Evolutionary conservation across 2,888 invertebrate species (phyloP).

Genomic region (Drosophila mimetica): DNA sequence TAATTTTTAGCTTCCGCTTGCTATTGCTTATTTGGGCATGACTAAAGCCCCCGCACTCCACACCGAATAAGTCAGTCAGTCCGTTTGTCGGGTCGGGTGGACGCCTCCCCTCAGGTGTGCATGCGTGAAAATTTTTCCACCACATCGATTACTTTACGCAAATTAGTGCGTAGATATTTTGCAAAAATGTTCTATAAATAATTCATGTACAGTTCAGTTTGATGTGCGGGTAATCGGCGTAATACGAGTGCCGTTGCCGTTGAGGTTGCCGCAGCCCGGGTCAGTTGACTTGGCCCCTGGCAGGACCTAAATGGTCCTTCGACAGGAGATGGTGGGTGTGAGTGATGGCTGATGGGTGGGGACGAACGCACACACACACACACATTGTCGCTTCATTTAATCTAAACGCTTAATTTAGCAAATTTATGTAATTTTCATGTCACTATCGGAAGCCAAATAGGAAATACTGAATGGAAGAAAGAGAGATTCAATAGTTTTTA

Average conservation of each 20-base stretch:
- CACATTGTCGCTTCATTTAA: constrained; percentile 59
- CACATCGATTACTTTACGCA: constrained; percentile 81
- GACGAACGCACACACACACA: constrained; percentile 3
- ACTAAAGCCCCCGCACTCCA: constrained; percentile 14
- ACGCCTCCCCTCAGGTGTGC: constrained; percentile 62
- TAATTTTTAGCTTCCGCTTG: constrained; percentile 69
- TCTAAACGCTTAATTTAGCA: constrained; percentile 71
- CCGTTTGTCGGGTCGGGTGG: constrained; percentile 4
- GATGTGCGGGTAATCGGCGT: constrained; percentile 45
- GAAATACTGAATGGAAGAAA: too few relatives aligned
- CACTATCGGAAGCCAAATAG: background rate
- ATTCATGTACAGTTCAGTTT: constrained; percentile 68
- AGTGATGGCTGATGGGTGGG: background rate
- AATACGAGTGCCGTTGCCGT: constrained; percentile 8
- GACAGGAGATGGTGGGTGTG: background rate
- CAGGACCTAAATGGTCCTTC: constrained; percentile 8
- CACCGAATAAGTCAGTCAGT: constrained; percentile 8
- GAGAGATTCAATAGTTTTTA: too few relatives aligned
- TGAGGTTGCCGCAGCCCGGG: constrained; percentile 5
- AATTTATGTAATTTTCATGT: constrained; percentile 57
- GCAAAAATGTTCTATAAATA: constrained; percentile 81
- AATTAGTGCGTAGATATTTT: constrained; percentile 81
- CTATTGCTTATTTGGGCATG: constrained; percentile 49
- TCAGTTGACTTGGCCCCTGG: constrained; percentile 27
- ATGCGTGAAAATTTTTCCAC: constrained; percentile 79